Percentiles rank a stretch among this genome's conserved stretches.
These are phyloP conservation scores for Desmophyllum pertusum DNA, from an alignment of 92 coral and sea anemone species.

Conservation along the genomic window DNA sequence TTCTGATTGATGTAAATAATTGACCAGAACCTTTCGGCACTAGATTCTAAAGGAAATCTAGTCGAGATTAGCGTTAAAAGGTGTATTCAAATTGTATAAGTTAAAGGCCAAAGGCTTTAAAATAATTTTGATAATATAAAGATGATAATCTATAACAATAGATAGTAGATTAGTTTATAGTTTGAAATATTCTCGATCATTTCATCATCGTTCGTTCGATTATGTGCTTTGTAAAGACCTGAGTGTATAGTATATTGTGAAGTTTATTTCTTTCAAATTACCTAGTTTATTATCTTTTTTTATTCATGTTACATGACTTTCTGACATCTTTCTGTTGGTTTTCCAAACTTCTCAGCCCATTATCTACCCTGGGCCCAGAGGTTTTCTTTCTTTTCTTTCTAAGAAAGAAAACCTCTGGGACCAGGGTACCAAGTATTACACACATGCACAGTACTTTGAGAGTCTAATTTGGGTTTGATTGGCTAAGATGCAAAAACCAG, in stretches of 20 bases:
- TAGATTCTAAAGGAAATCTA: neutral
- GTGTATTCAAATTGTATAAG: neutral
- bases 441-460: too few relatives aligned
- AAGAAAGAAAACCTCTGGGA: too few relatives aligned
- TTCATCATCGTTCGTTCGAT: neutral
- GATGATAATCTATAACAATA: neutral
- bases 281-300: neutral
- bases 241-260: neutral
- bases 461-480: too few relatives aligned
- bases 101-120: neutral
- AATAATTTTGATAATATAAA: neutral
- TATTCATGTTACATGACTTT: neutral
- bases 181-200: neutral
- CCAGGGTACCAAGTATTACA: too few relatives aligned
- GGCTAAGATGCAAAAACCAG: too few relatives aligned
- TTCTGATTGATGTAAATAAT: neutral
- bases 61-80: neutral
- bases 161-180: neutral
- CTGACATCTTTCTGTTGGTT: neutral
- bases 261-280: neutral
- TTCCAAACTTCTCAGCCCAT: neutral
- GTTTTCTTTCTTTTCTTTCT: too few relatives aligned
- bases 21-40: too few relatives aligned
- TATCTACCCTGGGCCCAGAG: too few relatives aligned
- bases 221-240: too few relatives aligned